Evolutionary conservation across 2,888 invertebrate species (phyloP).

Genomic region (Phyto melanocephala): DNA sequence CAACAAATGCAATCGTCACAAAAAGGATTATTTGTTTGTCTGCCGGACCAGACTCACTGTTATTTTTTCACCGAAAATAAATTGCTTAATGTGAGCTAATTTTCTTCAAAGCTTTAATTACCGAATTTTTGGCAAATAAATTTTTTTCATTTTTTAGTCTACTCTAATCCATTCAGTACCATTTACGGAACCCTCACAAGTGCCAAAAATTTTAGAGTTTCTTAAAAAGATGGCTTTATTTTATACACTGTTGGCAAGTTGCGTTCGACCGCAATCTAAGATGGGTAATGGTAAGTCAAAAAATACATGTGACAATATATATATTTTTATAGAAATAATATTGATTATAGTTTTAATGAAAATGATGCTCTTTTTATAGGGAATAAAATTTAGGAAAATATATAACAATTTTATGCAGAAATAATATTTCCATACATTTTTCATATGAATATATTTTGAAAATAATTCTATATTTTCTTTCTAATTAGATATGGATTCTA

Average conservation of each 20-base stretch:
- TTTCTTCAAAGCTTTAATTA: not conserved
- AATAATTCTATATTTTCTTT: not conserved
- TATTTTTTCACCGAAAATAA: slow-evolving; percentile 94
- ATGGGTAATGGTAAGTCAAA: slow-evolving; percentile 82
- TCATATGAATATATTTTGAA: no score
- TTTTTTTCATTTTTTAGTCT: slow-evolving; percentile 68
- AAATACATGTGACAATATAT: no score
- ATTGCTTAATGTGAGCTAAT: slow-evolving; percentile 83
- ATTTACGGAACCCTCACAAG: slow-evolving; percentile 95
- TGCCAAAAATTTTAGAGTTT: slow-evolving; percentile 90
- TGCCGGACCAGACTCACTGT: slow-evolving; percentile 96
- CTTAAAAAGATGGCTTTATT: slow-evolving; percentile 95
- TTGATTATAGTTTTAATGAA: no score
- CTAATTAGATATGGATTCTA: slow-evolving; percentile 78
- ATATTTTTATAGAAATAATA: no score
- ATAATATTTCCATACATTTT: no score
- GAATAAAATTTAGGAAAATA: no score
- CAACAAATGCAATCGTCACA: slow-evolving; percentile 86
- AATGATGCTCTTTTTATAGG: no score
- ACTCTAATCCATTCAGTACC: slow-evolving; percentile 84
- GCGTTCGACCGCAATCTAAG: slow-evolving; percentile 89
- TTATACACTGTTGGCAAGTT: slow-evolving; percentile 92
- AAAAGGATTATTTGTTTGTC: slow-evolving; percentile 91
- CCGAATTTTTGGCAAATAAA: not conserved
- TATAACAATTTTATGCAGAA: not conserved